These are phyloP conservation scores for Phengaris arion DNA, from an alignment of 2,888 invertebrate species.

Conservation along the genomic window DNA sequence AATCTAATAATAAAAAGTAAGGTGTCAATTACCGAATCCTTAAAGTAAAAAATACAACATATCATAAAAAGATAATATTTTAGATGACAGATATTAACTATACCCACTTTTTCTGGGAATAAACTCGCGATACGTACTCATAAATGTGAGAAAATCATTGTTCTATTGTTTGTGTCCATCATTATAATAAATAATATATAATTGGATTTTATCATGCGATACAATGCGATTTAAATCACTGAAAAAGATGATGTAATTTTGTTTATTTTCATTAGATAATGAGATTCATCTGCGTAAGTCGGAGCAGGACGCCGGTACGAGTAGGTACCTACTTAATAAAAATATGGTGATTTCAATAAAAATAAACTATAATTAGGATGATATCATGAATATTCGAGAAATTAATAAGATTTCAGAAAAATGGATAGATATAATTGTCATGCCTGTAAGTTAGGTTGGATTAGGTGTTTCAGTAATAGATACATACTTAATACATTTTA, in stretches of 20 bases:
- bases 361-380: neutral
- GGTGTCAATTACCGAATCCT: neutral
- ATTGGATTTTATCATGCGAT: conserved; percentile 62
- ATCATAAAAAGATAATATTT: conserved; percentile 32
- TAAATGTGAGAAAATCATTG: conserved; percentile 72
- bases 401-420: neutral
- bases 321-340: neutral
- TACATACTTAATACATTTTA: neutral
- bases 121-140: conserved; percentile 51
- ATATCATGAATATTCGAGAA: neutral
- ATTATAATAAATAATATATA: conserved; percentile 57
- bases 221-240: conserved; percentile 40
- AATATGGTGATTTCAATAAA: neutral
- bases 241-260: conserved; percentile 29
- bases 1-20: neutral
- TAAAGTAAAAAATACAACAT: neutral
- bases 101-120: conserved; percentile 53
- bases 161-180: conserved; percentile 69
- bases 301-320: neutral
- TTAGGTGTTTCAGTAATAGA: neutral
- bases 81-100: conserved; percentile 32
- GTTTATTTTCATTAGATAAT: conserved; percentile 23
- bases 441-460: too few species aligned
- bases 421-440: too few species aligned
- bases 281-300: conserved; percentile 1